Conservation (phyloP, 2,888 invertebrate genomes). For the Stenichneumon culpator region DNA sequence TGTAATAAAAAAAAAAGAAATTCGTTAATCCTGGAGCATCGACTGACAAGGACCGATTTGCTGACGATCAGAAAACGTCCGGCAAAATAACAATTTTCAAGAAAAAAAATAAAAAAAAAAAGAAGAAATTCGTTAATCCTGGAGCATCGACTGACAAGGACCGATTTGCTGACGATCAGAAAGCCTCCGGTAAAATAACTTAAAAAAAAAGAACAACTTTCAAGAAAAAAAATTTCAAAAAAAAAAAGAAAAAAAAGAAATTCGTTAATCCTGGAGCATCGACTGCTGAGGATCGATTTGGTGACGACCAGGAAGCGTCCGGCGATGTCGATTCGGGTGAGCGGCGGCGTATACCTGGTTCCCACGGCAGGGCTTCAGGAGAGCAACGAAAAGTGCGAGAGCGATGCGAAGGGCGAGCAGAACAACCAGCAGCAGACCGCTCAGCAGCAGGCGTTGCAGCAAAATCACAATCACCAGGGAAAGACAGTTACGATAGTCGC, state of each 20-base stretch:
- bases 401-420: conserved; percentile 70
- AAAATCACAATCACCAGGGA: conserved; percentile 77
- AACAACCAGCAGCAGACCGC: conserved; percentile 53
- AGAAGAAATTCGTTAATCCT: conserved; percentile 21
- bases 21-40: conserved; percentile 52
- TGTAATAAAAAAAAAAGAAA: neutral
- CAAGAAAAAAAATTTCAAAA: neutral
- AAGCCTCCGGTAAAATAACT: neutral
- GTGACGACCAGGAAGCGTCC: conserved; percentile 58
- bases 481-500: conserved; percentile 89
- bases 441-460: conserved; percentile 71
- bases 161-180: no score
- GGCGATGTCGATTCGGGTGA: conserved; percentile 84
- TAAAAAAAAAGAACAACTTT: no score
- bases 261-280: conserved; percentile 52
- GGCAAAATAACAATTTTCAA: neutral
- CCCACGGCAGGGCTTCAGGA: conserved; percentile 76
- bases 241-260: neutral
- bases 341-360: conserved; percentile 84
- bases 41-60: conserved; percentile 17
- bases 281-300: conserved; percentile 63
- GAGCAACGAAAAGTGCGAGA: conserved; percentile 69
- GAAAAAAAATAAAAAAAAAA: neutral
- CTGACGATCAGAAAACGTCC: no score
- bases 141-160: conserved; percentile 48